Conservation (phyloP, 2,113 vertebrate genomes). For the Rhinopomastus cyanomelas region DNA sequence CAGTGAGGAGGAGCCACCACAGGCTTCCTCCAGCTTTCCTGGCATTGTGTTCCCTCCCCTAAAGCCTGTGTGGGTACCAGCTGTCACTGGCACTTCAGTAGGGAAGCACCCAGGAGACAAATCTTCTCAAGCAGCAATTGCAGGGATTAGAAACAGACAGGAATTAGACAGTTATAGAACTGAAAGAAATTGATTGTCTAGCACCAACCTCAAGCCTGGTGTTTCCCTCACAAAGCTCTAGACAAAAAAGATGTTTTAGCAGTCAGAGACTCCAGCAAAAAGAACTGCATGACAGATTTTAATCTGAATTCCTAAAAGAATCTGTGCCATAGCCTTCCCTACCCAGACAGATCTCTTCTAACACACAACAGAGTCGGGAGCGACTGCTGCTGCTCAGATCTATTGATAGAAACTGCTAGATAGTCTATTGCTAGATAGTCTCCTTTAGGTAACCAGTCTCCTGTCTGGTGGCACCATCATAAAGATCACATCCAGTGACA, state of each 20-base stretch:
- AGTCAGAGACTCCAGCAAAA: background rate
- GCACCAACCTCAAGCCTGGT: background rate
- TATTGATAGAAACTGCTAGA: background rate
- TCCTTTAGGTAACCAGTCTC: background rate
- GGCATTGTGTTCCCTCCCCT: background rate
- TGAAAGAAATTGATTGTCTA: background rate
- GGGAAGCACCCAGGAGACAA: background rate
- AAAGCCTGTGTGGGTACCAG: constrained; percentile 1
- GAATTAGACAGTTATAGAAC: background rate
- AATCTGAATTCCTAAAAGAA: background rate
- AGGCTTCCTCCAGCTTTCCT: background rate
- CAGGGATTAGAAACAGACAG: background rate
- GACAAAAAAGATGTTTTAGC: background rate
- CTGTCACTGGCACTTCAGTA: background rate
- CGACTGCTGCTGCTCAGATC: background rate
- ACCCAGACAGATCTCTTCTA: background rate
- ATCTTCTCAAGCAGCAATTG: background rate
- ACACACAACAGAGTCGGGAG: background rate
- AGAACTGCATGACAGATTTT: background rate
- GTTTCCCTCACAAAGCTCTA: background rate
- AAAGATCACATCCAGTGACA: background rate
- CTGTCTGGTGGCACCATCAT: background rate
- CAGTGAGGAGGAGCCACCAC: background rate
- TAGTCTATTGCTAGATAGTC: background rate
- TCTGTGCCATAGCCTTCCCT: background rate